Conservation (phyloP, 1,140 invertebrate genomes). For the Paralvinella palmiformis region DNA sequence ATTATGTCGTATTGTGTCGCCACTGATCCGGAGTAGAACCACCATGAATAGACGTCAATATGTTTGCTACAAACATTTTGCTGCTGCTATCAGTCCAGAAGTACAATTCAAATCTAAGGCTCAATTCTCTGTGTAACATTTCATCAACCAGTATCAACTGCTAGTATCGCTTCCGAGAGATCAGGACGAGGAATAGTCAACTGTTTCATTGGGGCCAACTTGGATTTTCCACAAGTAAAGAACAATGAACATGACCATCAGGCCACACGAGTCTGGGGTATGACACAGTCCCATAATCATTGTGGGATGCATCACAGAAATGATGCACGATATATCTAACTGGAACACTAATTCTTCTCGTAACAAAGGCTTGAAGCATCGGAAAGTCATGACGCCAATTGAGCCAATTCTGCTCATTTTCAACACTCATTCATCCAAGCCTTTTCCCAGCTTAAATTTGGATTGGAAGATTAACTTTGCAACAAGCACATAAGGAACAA, state of each 20-base stretch:
- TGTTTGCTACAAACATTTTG: conserved; percentile 49
- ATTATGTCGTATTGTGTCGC: conserved; percentile 25
- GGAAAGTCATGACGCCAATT: background rate
- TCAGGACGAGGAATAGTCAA: background rate
- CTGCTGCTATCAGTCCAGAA: conserved; percentile 14
- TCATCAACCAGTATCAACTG: background rate
- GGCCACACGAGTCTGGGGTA: background rate
- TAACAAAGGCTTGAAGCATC: background rate
- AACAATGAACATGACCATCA: background rate
- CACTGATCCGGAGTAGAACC: conserved; percentile 23
- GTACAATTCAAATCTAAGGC: conserved; percentile 16
- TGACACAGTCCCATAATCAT: background rate
- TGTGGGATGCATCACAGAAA: conserved; percentile 6
- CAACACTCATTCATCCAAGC: background rate
- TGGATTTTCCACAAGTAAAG: background rate
- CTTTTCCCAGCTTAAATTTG: background rate
- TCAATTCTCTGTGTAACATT: background rate
- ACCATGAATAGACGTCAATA: conserved; percentile 42
- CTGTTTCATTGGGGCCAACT: background rate
- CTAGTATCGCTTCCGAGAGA: background rate
- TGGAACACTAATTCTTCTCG: background rate
- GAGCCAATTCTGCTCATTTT: background rate
- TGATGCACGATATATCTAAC: too few relatives aligned
- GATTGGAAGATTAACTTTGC: background rate
- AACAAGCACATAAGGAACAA: background rate